A percentile compares a stretch with the other conserved stretches of the same genome.
These are phyloP conservation scores for Wasmannia auropunctata DNA, from an alignment of 1,140 invertebrate species.

Conservation along the genomic window DNA sequence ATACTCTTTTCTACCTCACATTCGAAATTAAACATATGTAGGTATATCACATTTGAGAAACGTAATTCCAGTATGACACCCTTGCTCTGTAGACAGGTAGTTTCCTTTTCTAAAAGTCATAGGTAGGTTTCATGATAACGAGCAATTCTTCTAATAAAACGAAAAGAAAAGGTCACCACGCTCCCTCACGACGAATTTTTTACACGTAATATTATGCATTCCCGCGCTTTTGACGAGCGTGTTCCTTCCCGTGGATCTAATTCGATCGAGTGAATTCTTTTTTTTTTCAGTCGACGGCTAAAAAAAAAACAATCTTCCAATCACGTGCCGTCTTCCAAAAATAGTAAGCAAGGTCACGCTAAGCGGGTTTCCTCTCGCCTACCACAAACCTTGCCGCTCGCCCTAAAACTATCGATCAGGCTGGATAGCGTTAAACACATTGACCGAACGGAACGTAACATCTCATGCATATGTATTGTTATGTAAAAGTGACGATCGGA, in stretches of 20 bases:
- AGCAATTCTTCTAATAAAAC: not conserved
- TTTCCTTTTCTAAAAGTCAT: conserved; percentile 1
- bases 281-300: conserved; percentile 24
- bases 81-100: not conserved
- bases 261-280: conserved; percentile 52
- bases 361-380: conserved; percentile 28
- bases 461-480: conserved; percentile 9
- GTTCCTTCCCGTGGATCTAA: conserved; percentile 36
- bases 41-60: not conserved
- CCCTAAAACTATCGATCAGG: conserved; percentile 64
- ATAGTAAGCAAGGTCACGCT: conserved; percentile 70
- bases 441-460: not conserved
- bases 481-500: not conserved
- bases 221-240: not conserved
- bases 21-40: not conserved
- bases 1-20: not conserved
- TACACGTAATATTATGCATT: not conserved
- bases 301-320: conserved; percentile 55
- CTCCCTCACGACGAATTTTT: not conserved
- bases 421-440: conserved; percentile 37
- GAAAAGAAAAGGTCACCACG: not conserved
- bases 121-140: not conserved
- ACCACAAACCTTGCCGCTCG: conserved; percentile 19
- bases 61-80: too few relatives aligned
- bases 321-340: conserved; percentile 64